Percentiles rank a stretch among this genome's conserved stretches.
Evolutionary conservation across 1,140 invertebrate genomes (phyloP).

Genomic region (Notospermus geniculatus): DNA sequence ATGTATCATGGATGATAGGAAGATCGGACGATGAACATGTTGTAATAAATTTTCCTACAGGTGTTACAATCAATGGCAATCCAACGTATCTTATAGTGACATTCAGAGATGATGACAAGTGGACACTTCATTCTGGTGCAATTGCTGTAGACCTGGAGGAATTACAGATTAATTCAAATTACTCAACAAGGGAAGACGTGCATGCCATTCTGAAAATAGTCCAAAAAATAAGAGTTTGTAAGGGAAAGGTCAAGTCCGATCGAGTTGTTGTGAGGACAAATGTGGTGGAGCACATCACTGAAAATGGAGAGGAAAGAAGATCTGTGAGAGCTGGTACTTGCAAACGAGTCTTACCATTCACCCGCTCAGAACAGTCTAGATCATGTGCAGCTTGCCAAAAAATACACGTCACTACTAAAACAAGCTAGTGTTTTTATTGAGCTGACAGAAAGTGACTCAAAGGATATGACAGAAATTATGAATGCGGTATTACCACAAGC

Average conservation of each 20-base stretch:
- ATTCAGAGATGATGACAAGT: too few relatives aligned
- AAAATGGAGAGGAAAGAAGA: not conserved
- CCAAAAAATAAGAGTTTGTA: not conserved
- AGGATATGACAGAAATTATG: conserved; percentile 1
- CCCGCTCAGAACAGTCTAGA: not conserved
- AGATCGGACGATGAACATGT: too few relatives aligned
- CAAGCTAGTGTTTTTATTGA: not conserved
- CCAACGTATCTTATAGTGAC: too few relatives aligned
- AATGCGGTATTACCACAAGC: not conserved
- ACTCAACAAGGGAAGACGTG: too few relatives aligned
- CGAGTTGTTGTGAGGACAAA: not conserved
- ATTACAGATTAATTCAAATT: too few relatives aligned
- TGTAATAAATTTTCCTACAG: too few relatives aligned
- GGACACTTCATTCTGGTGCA: too few relatives aligned
- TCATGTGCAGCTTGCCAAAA: not conserved
- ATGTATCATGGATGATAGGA: too few relatives aligned
- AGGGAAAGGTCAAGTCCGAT: not conserved
- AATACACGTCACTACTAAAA: not conserved
- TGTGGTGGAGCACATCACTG: not conserved
- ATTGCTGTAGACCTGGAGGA: too few relatives aligned
- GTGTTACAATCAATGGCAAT: too few relatives aligned
- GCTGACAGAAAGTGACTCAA: not conserved
- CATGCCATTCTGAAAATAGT: too few relatives aligned
- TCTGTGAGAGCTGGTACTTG: not conserved
- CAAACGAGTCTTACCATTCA: not conserved